Conservation (phyloP, 2,888 invertebrate species). For the Mesorhabditis sp. region DNA sequence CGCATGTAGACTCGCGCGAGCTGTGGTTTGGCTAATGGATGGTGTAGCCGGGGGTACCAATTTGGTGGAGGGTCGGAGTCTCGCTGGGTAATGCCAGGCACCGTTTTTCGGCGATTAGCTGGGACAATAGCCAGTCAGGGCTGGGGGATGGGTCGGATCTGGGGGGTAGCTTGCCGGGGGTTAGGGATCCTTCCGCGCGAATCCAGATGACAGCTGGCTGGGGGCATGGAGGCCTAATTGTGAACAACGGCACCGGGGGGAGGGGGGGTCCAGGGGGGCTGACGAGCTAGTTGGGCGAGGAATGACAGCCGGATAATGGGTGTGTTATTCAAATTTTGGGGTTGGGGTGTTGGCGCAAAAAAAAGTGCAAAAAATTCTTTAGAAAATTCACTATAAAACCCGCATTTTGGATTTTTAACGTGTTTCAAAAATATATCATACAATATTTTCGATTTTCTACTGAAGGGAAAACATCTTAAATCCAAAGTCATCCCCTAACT, state of each 20-base stretch:
- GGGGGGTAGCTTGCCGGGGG: background rate
- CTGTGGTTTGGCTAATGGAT: background rate
- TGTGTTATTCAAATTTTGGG: background rate
- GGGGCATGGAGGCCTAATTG: background rate
- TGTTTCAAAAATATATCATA: too few species aligned
- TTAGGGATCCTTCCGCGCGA: background rate
- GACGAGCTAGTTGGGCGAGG: too few species aligned
- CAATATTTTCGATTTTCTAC: too few species aligned
- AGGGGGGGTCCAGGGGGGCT: too few species aligned
- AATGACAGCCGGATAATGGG: too few species aligned
- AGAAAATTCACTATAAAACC: too few species aligned
- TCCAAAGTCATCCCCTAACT: too few species aligned
- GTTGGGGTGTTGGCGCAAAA: background rate
- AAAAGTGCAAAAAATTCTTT: background rate
- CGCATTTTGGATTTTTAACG: too few species aligned
- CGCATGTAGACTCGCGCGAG: background rate
- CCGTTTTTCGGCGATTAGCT: conserved; percentile 2
- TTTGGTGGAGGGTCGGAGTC: background rate
- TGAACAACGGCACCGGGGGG: background rate
- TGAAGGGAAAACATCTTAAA: too few species aligned
- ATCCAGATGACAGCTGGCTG: background rate
- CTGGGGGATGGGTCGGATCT: background rate
- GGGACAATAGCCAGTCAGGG: background rate
- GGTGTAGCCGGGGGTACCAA: background rate
- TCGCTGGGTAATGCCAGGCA: background rate